These are phyloP conservation scores for Zaprionus obscuricornis DNA, from an alignment of 2,888 invertebrate species.

Conservation along the genomic window DNA sequence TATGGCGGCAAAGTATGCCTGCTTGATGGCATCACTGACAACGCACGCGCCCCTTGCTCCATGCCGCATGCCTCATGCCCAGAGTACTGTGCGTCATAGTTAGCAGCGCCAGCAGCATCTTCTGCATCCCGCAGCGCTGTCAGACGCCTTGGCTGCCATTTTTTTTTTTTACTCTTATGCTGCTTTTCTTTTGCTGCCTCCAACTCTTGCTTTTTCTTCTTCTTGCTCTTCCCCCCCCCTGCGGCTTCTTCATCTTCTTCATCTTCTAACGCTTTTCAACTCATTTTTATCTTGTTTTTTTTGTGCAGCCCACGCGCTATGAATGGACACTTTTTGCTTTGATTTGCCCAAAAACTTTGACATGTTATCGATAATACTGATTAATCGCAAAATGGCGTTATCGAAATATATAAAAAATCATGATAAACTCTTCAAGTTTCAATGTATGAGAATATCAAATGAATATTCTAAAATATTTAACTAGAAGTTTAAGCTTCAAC, in stretches of 20 bases:
- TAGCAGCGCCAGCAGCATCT: slow-evolving; percentile 1
- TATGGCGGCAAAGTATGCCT: slow-evolving; percentile 65
- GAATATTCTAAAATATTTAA: neutral
- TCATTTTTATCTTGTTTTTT: slow-evolving; percentile 34
- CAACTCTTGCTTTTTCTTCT: too few species aligned
- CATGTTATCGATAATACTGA: slow-evolving; percentile 49
- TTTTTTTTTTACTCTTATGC: slow-evolving; percentile 11
- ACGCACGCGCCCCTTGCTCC: neutral
- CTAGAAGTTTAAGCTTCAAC: too few species aligned
- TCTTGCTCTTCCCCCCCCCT: too few species aligned
- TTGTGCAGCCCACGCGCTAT: slow-evolving; percentile 1
- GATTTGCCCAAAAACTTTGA: too few species aligned
- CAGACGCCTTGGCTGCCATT: slow-evolving; percentile 57
- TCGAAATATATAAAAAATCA: too few species aligned
- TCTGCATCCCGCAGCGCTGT: slow-evolving; percentile 60
- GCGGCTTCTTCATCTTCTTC: too few species aligned
- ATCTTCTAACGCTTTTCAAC: too few species aligned
- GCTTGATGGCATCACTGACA: slow-evolving; percentile 46
- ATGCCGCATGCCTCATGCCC: neutral
- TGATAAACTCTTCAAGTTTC: too few species aligned
- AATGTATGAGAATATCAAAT: neutral
- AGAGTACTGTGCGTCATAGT: neutral
- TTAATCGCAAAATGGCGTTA: slow-evolving; percentile 29
- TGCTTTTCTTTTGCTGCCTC: neutral
- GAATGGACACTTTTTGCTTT: slow-evolving; percentile 23